Evolutionary conservation across 2,113 vertebrate species (phyloP).

Genomic region (Pedetes capensis): DNA sequence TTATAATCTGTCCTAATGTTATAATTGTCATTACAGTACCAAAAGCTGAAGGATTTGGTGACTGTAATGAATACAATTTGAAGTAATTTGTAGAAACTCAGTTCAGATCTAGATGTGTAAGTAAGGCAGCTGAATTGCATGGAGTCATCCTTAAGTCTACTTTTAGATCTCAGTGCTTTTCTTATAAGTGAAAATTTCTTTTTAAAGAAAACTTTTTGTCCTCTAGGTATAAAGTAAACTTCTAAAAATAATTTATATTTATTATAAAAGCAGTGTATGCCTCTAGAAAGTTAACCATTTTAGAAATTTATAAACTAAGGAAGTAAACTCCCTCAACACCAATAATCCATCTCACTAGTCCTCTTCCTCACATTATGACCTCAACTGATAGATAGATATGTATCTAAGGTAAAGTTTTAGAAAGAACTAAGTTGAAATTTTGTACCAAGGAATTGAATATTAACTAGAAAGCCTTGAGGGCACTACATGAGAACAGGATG

Average conservation of each 20-base stretch:
- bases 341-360: neutral
- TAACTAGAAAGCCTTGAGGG: neutral
- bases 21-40: neutral
- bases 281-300: neutral
- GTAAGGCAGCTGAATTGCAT: neutral
- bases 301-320: neutral
- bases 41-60: neutral
- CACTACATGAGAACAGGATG: neutral
- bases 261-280: neutral
- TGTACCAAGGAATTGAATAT: neutral
- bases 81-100: neutral
- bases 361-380: neutral
- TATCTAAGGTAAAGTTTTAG: neutral
- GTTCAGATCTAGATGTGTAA: neutral
- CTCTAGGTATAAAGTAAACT: conserved; percentile 14
- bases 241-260: neutral
- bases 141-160: neutral
- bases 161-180: neutral
- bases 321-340: neutral
- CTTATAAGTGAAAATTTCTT: neutral
- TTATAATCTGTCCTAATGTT: neutral
- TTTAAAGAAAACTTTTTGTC: conserved; percentile 5
- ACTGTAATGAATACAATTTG: neutral
- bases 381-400: neutral
- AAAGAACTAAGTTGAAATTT: neutral